Evolutionary conservation across 2,797 vertebrate species (phyloP).

Genomic region (Anguilla megastoma): DNA sequence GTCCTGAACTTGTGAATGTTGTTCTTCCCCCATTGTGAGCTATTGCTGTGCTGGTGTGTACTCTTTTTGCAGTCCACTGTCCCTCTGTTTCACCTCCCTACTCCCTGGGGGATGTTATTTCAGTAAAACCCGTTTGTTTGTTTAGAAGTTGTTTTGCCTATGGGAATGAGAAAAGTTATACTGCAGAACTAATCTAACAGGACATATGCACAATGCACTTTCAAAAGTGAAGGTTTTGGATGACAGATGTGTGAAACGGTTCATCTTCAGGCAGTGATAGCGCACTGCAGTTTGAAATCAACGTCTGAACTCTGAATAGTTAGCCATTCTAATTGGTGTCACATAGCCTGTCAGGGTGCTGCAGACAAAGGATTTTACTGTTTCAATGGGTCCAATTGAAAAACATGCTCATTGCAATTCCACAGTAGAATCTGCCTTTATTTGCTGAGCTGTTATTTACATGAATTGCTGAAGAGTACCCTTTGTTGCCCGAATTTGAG

Average conservation of each 20-base stretch:
- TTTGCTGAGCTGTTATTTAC: background rate
- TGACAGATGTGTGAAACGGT: background rate
- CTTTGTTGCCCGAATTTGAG: background rate
- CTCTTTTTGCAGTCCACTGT: background rate
- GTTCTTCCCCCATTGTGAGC: background rate
- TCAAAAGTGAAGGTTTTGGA: background rate
- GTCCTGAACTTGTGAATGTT: background rate
- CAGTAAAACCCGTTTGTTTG: conserved; percentile 19
- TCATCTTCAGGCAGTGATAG: background rate
- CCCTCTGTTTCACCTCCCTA: background rate
- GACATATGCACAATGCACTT: background rate
- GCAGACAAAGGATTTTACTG: conserved; percentile 14
- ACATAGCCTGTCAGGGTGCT: conserved; percentile 8
- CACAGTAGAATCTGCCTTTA: background rate
- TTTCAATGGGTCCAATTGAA: conserved; percentile 1
- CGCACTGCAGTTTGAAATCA: background rate
- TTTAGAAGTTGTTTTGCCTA: background rate
- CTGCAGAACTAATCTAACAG: background rate
- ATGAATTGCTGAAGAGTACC: background rate
- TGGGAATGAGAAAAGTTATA: background rate
- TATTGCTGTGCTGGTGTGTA: background rate
- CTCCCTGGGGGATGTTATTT: conserved; percentile 13
- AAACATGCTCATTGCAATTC: conserved; percentile 14
- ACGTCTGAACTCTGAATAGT: conserved; percentile 15
- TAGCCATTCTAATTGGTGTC: conserved; percentile 26